Evolutionary conservation across 1,140 invertebrate genomes (phyloP), one percentile per base, ranked within the genome.

Genomic region (Charaxes varanes): DNA sequence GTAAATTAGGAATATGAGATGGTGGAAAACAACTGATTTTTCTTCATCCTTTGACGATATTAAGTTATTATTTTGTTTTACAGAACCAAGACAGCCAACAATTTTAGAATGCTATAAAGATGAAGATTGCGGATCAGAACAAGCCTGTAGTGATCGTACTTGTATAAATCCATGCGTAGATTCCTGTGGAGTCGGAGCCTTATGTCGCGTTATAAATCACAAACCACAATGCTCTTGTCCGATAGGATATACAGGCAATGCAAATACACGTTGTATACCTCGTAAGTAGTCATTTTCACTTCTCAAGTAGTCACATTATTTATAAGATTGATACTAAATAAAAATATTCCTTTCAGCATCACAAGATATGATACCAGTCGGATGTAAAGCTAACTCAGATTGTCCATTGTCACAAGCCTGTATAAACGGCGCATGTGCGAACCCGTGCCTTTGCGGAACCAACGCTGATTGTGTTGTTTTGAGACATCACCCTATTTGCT

Each of bases 381-480:
- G 91, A 24, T 95, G 94, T 63, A 88, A 87, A 54, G 88, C 91
- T 1, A 94, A 93, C 64, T 88, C 88, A 2, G 94, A 96, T 30
- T 97, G 94, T 71, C 87, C 90, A 10, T 69, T 88, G 21, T 90
- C 90, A 10, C 90, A 95, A 74, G 89, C 93, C 2, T 96, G 94
- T 63, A 87, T 94, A 17, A 94, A 95, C 51, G 85, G 87, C 24
- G 77, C 87, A 4, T 96, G 94, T 65, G 87, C 91, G 3, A 92
- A 89, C 64, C 94, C 94, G 0, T 96, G 94, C 53, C 91, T 93
- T 41, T 96, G 95, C 62, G 94, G 94, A 22, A 80, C 87, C 1
- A 90, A 95, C 63, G 90, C 94, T 2, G 90, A 93, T 51, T 97
- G 94, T 69, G 85, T 83, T 37, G 92, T 95, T 1, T 79, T 87